Evolutionary conservation across 2,113 vertebrate genomes (phyloP).

Genomic region (Brachirus orientalis): DNA sequence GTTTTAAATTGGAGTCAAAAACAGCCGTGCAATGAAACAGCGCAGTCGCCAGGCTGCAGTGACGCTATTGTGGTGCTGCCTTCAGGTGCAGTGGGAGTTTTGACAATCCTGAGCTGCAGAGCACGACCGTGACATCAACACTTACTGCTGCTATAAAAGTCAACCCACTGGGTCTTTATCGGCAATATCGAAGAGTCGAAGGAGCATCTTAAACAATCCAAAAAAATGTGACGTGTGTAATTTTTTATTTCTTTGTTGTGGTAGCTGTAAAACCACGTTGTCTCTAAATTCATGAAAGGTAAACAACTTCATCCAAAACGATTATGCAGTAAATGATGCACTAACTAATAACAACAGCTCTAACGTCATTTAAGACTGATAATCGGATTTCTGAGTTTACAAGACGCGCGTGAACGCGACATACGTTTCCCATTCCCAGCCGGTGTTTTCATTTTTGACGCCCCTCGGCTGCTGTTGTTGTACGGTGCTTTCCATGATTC

Average conservation of each 20-base stretch:
- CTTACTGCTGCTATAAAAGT: too few relatives aligned
- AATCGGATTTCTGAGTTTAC: neutral
- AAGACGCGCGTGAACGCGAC: conserved; percentile 42
- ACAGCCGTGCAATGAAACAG: conserved; percentile 51
- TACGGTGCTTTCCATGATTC: conserved; percentile 74
- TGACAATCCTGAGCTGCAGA: accelerated
- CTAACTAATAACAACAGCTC: accelerated
- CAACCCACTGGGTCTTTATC: too few relatives aligned
- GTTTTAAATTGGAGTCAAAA: conserved; percentile 51
- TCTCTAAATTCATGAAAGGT: too few relatives aligned
- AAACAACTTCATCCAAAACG: too few relatives aligned
- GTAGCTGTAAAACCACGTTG: too few relatives aligned
- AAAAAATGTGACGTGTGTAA: too few relatives aligned
- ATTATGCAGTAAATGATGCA: neutral
- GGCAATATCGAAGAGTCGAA: too few relatives aligned
- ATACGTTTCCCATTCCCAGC: conserved; percentile 60
- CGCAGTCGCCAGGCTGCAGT: conserved; percentile 45
- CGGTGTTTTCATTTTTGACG: conserved; percentile 64
- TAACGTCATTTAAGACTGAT: neutral
- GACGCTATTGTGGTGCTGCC: conserved; percentile 48
- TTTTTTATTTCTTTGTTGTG: too few relatives aligned
- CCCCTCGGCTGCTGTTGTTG: conserved; percentile 41
- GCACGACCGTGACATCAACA: too few relatives aligned
- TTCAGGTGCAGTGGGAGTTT: conserved; percentile 8
- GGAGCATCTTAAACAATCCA: too few relatives aligned